Percentiles rank a stretch among this genome's conserved stretches.
Evolutionary conservation across 1,140 invertebrate species (phyloP).

Genomic region (Andrena cerasifolii): DNA sequence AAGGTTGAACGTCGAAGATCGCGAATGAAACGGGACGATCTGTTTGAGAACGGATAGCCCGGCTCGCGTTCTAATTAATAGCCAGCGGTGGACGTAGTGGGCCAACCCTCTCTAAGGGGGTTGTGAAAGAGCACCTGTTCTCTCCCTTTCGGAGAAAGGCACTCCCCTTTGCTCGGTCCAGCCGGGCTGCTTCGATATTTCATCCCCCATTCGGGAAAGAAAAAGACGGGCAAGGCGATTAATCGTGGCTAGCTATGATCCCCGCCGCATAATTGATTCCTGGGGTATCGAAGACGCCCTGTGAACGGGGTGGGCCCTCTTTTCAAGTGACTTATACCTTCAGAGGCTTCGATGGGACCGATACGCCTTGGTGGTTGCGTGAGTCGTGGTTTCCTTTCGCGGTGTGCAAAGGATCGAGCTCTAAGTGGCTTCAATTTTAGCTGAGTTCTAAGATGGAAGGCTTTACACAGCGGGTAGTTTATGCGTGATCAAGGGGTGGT

Average conservation of each 20-base stretch:
- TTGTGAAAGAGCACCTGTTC: conserved; percentile 42
- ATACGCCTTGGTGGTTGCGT: background rate
- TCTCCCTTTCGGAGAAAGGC: background rate
- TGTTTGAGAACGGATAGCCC: conserved; percentile 66
- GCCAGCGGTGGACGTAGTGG: conserved; percentile 46
- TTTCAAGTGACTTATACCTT: background rate
- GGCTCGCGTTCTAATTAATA: conserved; percentile 68
- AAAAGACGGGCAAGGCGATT: conserved; percentile 23
- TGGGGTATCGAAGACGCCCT: background rate
- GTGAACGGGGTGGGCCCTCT: background rate
- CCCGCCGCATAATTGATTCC: conserved; percentile 25
- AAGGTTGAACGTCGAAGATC: conserved; percentile 46
- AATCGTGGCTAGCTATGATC: conserved; percentile 8
- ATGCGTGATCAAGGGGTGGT: too few species aligned
- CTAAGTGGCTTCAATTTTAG: too few species aligned
- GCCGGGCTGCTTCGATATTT: conserved; percentile 23
- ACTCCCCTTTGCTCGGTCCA: background rate
- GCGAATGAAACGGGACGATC: conserved; percentile 35
- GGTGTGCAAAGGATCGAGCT: too few species aligned
- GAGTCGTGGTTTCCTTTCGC: background rate
- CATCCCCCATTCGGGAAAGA: background rate
- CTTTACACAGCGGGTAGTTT: too few species aligned
- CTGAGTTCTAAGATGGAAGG: too few species aligned
- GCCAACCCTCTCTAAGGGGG: background rate
- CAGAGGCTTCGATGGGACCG: background rate